phyloP scores from a whole-genome alignment of 2,113 vertebrate species.

The Platichthys stellatus region DNA sequence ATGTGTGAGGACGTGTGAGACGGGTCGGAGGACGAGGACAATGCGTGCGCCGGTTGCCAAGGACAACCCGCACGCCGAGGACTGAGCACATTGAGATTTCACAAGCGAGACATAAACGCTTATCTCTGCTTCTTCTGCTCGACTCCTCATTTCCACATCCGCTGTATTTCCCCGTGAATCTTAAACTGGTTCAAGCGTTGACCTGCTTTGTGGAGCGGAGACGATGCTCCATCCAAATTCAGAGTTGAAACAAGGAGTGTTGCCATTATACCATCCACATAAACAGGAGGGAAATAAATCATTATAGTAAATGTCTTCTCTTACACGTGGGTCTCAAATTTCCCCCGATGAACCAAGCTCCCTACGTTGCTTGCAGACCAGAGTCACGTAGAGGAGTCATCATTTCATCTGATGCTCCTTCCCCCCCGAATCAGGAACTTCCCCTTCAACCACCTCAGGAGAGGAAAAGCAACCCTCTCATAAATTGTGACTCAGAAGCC shows the following conservation, averaged over 20 bases:
- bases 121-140: not conserved
- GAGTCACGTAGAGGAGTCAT: slow-evolving; percentile 25
- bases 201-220: slow-evolving; percentile 15
- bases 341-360: slow-evolving; percentile 15
- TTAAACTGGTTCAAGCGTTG: slow-evolving; percentile 25
- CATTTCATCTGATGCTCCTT: slow-evolving; percentile 46
- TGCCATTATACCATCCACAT: slow-evolving; percentile 7
- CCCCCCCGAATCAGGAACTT: slow-evolving; percentile 52
- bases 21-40: slow-evolving; percentile 22
- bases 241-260: slow-evolving; percentile 6
- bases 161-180: not conserved
- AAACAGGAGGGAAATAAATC: not conserved
- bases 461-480: slow-evolving; percentile 42
- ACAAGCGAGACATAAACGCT: not conserved
- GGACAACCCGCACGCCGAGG: slow-evolving; percentile 14
- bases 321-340: not conserved
- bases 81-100: slow-evolving; percentile 15
- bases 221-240: slow-evolving; percentile 20
- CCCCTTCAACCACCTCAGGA: slow-evolving; percentile 43
- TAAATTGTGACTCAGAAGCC: slow-evolving; percentile 47
- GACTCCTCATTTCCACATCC: slow-evolving; percentile 17
- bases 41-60: slow-evolving; percentile 30
- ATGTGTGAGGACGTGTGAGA: slow-evolving; percentile 1
- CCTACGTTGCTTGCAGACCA: slow-evolving; percentile 25
- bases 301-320: slow-evolving; percentile 3